phyloP scores from a whole-genome alignment of 2,113 vertebrate genomes.

The Platysternon megacephalum region DNA sequence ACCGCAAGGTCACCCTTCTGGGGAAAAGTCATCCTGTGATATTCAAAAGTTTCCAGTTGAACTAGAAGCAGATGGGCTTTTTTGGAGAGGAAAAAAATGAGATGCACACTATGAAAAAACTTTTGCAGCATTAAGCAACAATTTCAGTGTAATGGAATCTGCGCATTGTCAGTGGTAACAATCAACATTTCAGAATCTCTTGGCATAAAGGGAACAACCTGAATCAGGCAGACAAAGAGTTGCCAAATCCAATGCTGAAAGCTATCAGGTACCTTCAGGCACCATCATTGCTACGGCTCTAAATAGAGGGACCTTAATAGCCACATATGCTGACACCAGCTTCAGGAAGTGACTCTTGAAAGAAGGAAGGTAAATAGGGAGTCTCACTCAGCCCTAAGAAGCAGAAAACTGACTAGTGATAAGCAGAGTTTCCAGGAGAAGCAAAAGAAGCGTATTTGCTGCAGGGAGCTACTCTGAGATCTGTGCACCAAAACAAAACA shows the following conservation, averaged over 20 bases:
- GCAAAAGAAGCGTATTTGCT: accelerated
- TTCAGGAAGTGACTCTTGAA: background rate
- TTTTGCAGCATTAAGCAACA: background rate
- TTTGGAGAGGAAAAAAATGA: accelerated
- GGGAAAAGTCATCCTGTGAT: background rate
- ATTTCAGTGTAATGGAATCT: background rate
- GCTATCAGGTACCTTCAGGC: accelerated
- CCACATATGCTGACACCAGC: background rate
- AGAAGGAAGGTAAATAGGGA: background rate
- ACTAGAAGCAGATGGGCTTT: background rate
- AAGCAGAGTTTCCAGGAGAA: background rate
- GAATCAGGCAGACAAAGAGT: background rate
- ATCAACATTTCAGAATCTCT: background rate
- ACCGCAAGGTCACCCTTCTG: background rate
- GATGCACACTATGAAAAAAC: accelerated
- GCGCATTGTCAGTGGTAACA: accelerated
- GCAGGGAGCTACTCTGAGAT: background rate
- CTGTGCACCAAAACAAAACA: accelerated
- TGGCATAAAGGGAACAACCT: accelerated
- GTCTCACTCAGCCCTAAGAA: background rate
- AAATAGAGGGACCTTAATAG: accelerated
- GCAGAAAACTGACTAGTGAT: background rate
- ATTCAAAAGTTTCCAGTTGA: background rate
- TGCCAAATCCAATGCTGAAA: accelerated
- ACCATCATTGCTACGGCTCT: accelerated